Evolutionary conservation across 2,797 vertebrate genomes (phyloP).

Genomic region (Microctenopoma steveboyesi): DNA sequence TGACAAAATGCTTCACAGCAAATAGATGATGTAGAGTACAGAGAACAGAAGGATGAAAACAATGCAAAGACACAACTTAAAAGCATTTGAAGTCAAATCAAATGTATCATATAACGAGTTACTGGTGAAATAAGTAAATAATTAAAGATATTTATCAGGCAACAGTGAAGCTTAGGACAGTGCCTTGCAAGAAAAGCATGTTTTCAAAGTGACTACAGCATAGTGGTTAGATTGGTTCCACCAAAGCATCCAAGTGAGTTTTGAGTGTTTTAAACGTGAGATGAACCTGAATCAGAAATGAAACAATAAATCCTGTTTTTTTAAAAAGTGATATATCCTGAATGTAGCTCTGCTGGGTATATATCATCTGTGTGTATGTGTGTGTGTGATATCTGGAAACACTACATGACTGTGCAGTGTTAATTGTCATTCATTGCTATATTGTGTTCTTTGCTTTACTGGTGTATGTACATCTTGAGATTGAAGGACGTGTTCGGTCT

Average conservation of each 20-base stretch:
- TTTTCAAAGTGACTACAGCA: constrained; percentile 28
- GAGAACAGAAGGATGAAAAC: constrained; percentile 28
- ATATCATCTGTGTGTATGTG: constrained; percentile 48
- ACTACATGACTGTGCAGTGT: constrained; percentile 6
- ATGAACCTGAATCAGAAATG: constrained; percentile 14
- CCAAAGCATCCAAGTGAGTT: constrained; percentile 59
- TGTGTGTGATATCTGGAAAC: constrained; percentile 28
- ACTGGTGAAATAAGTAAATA: constrained; percentile 19
- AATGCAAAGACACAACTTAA: constrained; percentile 24
- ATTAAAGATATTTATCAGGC: constrained; percentile 12
- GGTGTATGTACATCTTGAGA: neutral
- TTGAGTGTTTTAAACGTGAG: constrained; percentile 25
- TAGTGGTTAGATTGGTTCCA: constrained; percentile 28
- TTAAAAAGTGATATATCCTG: constrained; percentile 65
- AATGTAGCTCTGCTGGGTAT: constrained; percentile 39
- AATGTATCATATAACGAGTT: constrained; percentile 16
- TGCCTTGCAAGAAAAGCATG: neutral
- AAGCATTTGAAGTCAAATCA: constrained; percentile 24
- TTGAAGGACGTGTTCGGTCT: constrained; percentile 19
- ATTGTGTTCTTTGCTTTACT: constrained; percentile 12
- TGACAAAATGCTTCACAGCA: constrained; percentile 22
- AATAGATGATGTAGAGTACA: constrained; percentile 21
- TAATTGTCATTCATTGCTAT: constrained; percentile 12
- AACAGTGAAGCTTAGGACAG: constrained; percentile 28
- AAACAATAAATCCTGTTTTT: constrained; percentile 8